Conservation (phyloP, 2,888 invertebrate species). For the Anoplius nigerrimus region DNA sequence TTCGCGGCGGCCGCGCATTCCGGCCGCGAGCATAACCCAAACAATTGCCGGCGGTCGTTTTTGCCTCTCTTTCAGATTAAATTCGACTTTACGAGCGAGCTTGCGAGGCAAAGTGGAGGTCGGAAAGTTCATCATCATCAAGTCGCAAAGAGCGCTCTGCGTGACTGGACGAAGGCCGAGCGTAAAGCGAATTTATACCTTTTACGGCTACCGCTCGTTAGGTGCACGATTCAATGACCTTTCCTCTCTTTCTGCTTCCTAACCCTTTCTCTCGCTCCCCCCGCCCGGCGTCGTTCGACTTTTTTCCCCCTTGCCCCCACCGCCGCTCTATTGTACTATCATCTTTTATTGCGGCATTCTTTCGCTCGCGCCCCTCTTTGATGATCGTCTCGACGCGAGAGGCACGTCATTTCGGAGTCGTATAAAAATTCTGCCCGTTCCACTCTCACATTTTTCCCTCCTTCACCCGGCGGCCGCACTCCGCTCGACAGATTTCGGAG, state of each 20-base stretch:
- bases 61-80: slow-evolving; percentile 60
- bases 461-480: too few relatives aligned
- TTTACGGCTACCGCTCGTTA: slow-evolving; percentile 68
- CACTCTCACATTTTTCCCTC: too few relatives aligned
- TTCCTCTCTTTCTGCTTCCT: slow-evolving; percentile 26
- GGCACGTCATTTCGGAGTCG: too few relatives aligned
- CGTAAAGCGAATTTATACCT: slow-evolving; percentile 67
- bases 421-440: too few relatives aligned
- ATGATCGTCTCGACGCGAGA: too few relatives aligned
- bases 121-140: slow-evolving; percentile 73
- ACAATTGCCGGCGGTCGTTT: slow-evolving; percentile 45
- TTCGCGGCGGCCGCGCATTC: slow-evolving; percentile 23
- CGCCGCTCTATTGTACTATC: too few relatives aligned
- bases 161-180: slow-evolving; percentile 54
- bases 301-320: slow-evolving; percentile 4
- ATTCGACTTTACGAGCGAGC: slow-evolving; percentile 71
- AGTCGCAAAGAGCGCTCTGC: slow-evolving; percentile 56
- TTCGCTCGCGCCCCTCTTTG: too few relatives aligned
- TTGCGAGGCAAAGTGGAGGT: slow-evolving; percentile 57
- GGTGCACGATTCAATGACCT: slow-evolving; percentile 57
- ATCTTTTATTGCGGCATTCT: too few relatives aligned
- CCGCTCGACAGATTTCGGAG: too few relatives aligned
- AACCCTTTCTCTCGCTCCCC: not conserved
- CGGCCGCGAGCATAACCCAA: slow-evolving; percentile 32
- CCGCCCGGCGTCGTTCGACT: not conserved